Conservation (phyloP, 2,888 invertebrate genomes). For the Lithophane ornitopus region DNA sequence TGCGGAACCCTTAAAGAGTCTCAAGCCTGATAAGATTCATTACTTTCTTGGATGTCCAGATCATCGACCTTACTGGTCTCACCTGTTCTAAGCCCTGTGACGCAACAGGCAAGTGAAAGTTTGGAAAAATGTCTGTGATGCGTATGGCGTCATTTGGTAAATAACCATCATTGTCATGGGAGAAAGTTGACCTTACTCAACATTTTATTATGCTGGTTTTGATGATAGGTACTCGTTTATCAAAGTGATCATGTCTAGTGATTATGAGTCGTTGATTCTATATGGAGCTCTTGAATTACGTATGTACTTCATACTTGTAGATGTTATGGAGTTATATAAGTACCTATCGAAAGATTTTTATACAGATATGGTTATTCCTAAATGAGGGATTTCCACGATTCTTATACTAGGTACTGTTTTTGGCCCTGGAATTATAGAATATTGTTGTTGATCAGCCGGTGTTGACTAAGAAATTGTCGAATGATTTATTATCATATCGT, state of each 20-base stretch:
- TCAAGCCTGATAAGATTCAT: slow-evolving; percentile 26
- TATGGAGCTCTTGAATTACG: background rate
- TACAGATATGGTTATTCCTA: too few relatives aligned
- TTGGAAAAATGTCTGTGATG: slow-evolving; percentile 69
- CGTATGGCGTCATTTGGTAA: slow-evolving; percentile 53
- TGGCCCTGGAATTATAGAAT: background rate
- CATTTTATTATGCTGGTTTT: slow-evolving; percentile 27
- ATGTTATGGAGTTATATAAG: background rate
- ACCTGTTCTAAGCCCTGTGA: slow-evolving; percentile 58
- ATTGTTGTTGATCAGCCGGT: slow-evolving; percentile 8
- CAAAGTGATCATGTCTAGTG: slow-evolving; percentile 3
- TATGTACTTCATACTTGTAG: background rate
- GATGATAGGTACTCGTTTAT: slow-evolving; percentile 16
- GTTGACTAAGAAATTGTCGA: slow-evolving; percentile 21
- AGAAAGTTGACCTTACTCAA: slow-evolving; percentile 65
- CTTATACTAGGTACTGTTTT: background rate
- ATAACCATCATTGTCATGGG: slow-evolving; percentile 57
- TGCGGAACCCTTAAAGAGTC: slow-evolving; percentile 25
- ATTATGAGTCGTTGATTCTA: background rate
- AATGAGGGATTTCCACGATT: background rate
- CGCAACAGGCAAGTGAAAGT: slow-evolving; percentile 73
- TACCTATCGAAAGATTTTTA: background rate
- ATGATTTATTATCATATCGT: slow-evolving; percentile 33
- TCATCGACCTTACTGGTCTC: slow-evolving; percentile 55
- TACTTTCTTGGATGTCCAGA: slow-evolving; percentile 28